A percentile compares a stretch with the other conserved stretches of the same genome.
These are phyloP conservation scores for Callipepla californica DNA, from an alignment of 2,113 vertebrate genomes.

Conservation along the genomic window DNA sequence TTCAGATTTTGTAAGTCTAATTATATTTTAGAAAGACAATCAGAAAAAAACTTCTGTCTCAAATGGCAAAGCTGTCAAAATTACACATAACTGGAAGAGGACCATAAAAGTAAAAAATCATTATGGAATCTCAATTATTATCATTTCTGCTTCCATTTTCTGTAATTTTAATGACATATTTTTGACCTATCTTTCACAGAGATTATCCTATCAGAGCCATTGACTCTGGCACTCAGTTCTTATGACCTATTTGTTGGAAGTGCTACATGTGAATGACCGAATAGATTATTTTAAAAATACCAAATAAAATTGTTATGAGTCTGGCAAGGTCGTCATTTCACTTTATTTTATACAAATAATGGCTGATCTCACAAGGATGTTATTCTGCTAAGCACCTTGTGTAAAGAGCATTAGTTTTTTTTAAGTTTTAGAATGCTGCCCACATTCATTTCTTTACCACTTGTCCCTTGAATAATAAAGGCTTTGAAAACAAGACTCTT, in stretches of 20 bases:
- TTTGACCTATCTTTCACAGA: not conserved
- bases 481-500: not conserved
- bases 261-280: not conserved
- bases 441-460: not conserved
- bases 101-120: not conserved
- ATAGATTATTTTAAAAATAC: not conserved
- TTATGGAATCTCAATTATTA: not conserved
- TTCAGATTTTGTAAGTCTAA: not conserved
- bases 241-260: not conserved
- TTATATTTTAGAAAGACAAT: not conserved
- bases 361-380: not conserved
- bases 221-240: not conserved
- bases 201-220: not conserved
- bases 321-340: not conserved
- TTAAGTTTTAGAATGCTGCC: not conserved
- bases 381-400: not conserved
- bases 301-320: not conserved
- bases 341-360: not conserved
- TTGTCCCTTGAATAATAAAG: not conserved
- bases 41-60: not conserved
- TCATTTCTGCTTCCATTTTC: not conserved
- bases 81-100: not conserved
- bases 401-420: not conserved
- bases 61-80: not conserved
- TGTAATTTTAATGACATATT: not conserved